Conservation (phyloP, 2,797 vertebrate genomes). For the Halcyon leucocephala region DNA sequence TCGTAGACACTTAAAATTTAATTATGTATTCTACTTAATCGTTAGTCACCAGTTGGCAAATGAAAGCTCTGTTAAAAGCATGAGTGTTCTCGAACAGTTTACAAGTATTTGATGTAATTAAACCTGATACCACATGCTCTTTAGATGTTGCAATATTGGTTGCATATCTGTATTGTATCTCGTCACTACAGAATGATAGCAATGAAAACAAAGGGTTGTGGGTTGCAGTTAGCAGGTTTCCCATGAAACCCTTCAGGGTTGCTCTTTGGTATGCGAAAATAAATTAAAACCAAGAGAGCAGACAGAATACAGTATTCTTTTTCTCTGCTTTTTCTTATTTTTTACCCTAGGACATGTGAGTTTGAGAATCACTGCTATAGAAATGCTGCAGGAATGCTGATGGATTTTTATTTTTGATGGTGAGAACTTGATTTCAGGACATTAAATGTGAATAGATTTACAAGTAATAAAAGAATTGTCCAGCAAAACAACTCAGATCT, state of each 20-base stretch:
- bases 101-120: not conserved
- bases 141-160: constrained; percentile 11
- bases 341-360: not conserved
- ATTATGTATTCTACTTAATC: not conserved
- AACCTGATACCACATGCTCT: not conserved
- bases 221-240: not conserved
- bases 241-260: not conserved
- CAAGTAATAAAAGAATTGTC: not conserved
- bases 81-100: not conserved
- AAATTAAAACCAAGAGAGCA: not conserved
- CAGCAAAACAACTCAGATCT: not conserved
- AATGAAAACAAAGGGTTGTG: not conserved
- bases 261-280: not conserved
- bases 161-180: not conserved
- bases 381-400: not conserved
- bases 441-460: not conserved
- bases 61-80: not conserved
- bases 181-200: not conserved
- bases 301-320: not conserved
- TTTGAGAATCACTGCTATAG: not conserved
- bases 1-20: not conserved
- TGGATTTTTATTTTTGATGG: not conserved
- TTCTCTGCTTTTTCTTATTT: not conserved
- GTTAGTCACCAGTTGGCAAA: not conserved
- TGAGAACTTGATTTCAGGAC: not conserved